Conservation (phyloP, 2,113 vertebrate genomes). For the Pontoporia blainvillei region DNA sequence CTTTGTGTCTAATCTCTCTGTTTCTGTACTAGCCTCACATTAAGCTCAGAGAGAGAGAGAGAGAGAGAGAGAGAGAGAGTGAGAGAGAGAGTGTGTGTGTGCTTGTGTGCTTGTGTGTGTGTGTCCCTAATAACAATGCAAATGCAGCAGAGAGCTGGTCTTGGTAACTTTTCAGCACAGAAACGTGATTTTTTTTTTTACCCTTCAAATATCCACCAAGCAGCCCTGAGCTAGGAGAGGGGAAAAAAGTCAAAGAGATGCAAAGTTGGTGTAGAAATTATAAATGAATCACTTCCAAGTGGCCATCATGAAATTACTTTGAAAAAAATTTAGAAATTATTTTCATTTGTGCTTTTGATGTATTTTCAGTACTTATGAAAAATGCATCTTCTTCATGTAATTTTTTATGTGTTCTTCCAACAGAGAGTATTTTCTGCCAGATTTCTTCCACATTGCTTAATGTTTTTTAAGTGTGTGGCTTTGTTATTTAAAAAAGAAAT, state of each 20-base stretch:
- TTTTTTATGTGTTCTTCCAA: neutral
- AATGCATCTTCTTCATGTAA: slow-evolving; percentile 20
- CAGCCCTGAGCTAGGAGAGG: slow-evolving; percentile 33
- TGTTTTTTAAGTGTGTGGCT: slow-evolving; percentile 33
- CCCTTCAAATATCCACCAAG: slow-evolving; percentile 15
- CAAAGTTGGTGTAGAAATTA: slow-evolving; percentile 6
- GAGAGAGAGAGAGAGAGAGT: neutral
- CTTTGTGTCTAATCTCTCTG: slow-evolving; percentile 84
- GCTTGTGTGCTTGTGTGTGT: neutral
- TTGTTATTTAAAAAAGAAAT: slow-evolving; percentile 28
- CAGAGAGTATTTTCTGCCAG: neutral
- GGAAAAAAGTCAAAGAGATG: slow-evolving; percentile 21
- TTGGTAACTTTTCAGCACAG: slow-evolving; percentile 77
- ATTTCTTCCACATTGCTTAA: slow-evolving; percentile 61
- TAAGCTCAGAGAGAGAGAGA: slow-evolving; percentile 64
- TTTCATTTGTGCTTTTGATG: slow-evolving; percentile 69
- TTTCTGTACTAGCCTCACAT: slow-evolving; percentile 82
- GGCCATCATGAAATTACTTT: slow-evolving; percentile 29
- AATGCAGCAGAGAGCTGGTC: slow-evolving; percentile 77
- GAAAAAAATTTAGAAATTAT: slow-evolving; percentile 64
- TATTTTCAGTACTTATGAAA: slow-evolving; percentile 58
- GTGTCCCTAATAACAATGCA: slow-evolving; percentile 77
- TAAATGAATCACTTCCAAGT: slow-evolving; percentile 29
- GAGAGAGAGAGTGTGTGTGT: neutral
- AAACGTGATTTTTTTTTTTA: slow-evolving; percentile 70